Conservation (phyloP, 2,113 vertebrate genomes). For the Podarcis raffonei region DNA sequence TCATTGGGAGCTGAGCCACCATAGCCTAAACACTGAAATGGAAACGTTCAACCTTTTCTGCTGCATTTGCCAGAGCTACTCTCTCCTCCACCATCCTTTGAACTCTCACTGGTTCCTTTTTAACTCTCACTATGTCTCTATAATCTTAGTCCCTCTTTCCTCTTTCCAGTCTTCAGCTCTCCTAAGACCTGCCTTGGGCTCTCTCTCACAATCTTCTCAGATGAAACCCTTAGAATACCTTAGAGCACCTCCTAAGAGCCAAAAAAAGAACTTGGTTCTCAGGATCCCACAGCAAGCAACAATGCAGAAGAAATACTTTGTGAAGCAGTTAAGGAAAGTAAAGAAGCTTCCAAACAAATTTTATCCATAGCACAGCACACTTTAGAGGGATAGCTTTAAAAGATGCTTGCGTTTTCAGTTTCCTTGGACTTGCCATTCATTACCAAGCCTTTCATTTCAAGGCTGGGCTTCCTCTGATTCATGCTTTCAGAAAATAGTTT, state of each 20-base stretch:
- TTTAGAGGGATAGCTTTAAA: not conserved
- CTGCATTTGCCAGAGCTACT: not conserved
- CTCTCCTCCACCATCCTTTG: not conserved
- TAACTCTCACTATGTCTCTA: not conserved
- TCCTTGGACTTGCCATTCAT: not conserved
- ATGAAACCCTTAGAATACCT: not conserved
- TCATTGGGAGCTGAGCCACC: too few relatives aligned
- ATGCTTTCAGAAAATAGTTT: not conserved
- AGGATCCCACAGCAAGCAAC: not conserved
- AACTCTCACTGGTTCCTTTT: not conserved
- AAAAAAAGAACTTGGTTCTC: not conserved
- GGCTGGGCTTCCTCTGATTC: slow-evolving; percentile 7
- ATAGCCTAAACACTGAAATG: too few relatives aligned
- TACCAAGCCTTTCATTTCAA: slow-evolving; percentile 15
- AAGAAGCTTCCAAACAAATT: not conserved
- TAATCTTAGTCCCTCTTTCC: not conserved
- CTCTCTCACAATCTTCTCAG: not conserved
- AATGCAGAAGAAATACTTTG: not conserved
- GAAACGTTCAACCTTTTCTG: too few relatives aligned
- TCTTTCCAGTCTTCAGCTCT: not conserved
- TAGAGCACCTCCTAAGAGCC: not conserved
- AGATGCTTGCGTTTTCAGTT: slow-evolving; percentile 1
- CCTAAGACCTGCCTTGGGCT: not conserved
- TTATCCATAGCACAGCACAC: not conserved
- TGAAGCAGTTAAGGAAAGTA: not conserved